Percentiles rank a stretch among this genome's conserved stretches.
phyloP scores from a whole-genome alignment of 2,113 vertebrate genomes.

The Thalassarche chlororhynchos region DNA sequence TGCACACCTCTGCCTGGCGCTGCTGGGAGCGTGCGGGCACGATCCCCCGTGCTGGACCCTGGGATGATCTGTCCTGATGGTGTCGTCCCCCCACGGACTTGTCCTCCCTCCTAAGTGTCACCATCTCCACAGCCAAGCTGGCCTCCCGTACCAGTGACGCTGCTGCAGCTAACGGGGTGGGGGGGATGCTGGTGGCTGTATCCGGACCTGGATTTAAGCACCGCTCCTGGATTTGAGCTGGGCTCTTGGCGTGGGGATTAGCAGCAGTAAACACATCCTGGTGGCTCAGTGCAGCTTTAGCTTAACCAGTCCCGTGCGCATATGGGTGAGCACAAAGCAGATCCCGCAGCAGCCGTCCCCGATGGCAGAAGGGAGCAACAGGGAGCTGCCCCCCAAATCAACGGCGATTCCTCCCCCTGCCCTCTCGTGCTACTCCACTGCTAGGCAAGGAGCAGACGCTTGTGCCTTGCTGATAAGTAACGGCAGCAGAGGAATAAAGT shows the following conservation, averaged over 20 bases:
- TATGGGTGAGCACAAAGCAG: neutral
- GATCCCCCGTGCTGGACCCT: rapidly evolving
- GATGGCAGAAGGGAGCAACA: neutral
- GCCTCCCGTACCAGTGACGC: rapidly evolving
- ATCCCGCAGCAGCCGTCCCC: rapidly evolving
- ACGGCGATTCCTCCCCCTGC: neutral
- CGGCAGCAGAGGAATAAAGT: neutral
- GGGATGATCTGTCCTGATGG: neutral
- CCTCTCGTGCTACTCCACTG: neutral
- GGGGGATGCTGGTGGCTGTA: neutral
- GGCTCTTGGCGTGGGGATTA: neutral
- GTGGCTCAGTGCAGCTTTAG: neutral
- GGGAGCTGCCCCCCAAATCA: neutral
- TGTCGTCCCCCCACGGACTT: no score
- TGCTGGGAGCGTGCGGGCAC: rapidly evolving
- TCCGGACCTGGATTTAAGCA: neutral
- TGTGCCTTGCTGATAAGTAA: neutral
- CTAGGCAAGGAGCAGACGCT: neutral
- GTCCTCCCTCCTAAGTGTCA: neutral
- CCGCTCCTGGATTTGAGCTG: neutral
- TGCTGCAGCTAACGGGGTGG: neutral
- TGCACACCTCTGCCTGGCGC: rapidly evolving
- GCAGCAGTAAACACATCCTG: neutral
- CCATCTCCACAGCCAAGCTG: neutral
- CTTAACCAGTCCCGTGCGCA: rapidly evolving